Percentiles rank a stretch among this genome's conserved stretches.
These are phyloP conservation scores for Ischnus inquisitorius DNA, from an alignment of 2,888 invertebrate genomes.

Conservation along the genomic window DNA sequence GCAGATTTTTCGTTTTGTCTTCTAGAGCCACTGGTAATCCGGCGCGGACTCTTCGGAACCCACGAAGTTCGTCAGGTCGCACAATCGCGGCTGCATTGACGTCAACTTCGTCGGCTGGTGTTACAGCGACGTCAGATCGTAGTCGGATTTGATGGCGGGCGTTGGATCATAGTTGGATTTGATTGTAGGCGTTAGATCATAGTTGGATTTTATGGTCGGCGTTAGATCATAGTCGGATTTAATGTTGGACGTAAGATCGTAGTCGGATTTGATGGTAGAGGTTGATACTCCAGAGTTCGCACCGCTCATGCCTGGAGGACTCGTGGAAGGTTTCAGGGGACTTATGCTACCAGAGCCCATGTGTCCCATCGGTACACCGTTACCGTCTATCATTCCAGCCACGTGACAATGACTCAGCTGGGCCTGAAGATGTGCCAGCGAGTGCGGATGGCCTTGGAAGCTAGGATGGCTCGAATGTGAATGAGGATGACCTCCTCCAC, in stretches of 20 bases:
- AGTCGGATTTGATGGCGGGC: conserved; percentile 93
- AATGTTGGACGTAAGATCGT: conserved; percentile 91
- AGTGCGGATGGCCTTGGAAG: conserved; percentile 83
- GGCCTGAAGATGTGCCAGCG: conserved; percentile 86
- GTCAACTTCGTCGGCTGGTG: conserved; percentile 76
- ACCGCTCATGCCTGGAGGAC: conserved; percentile 79
- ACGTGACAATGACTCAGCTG: conserved; percentile 84
- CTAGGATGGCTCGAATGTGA: conserved; percentile 77
- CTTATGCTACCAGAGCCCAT: conserved; percentile 83
- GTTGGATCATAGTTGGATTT: conserved; percentile 94
- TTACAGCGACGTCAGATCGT: conserved; percentile 93
- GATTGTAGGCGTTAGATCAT: conserved; percentile 94
- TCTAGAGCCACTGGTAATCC: conserved; percentile 69
- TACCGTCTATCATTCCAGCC: conserved; percentile 83
- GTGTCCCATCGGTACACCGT: conserved; percentile 78
- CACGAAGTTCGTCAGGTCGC: conserved; percentile 67
- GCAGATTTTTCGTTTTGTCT: conserved; percentile 1
- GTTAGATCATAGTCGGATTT: conserved; percentile 76
- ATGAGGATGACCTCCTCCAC: conserved; percentile 72
- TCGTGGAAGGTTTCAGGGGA: conserved; percentile 83
- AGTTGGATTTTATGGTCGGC: conserved; percentile 93
- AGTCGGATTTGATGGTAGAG: conserved; percentile 93
- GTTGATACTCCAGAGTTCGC: conserved; percentile 78
- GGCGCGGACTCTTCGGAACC: conserved; percentile 66
- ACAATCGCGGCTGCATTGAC: conserved; percentile 63